Base-by-base conservation (phyloP, 1,140 invertebrate species). In the Bombus vancouverensis region DNA sequence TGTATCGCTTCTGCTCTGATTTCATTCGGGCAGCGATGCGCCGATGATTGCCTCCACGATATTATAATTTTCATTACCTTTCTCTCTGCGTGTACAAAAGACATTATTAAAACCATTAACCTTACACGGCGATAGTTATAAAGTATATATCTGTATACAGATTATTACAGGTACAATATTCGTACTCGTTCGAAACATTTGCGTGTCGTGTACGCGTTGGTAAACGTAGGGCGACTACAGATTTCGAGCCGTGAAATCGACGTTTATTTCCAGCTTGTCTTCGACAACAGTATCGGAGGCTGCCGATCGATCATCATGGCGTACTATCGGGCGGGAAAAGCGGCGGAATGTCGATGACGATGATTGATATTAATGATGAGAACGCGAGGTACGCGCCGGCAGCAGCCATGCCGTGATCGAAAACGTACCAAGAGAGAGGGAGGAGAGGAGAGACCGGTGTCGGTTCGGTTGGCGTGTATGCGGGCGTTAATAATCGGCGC, bases 281-380 rank as follows among this genome's bases (percentile, higher is more conserved):
- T 71, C 53, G 53, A 53, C 83, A 80, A 78, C 83, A 72, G 75
- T 79, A 73, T 73, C 83, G 53, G 4, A 34, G 32, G 25, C 32
- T 28, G 68, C 10, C 78, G 78, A 81, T 85, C 83, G 83, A 84
- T 84, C 76, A 83, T 78, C 74, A 65, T 2, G 65, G 62, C 42
- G 28, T 44, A 53, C 32, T 77, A 83, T 83, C 47, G 75, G 32
- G 75, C 42, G 83, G n/a, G 70, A 74, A 53, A 85, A 68, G 42
- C 70, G 65, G 83, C 70, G 71, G 85, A 88, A 89, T 79, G 84
- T 84, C 87, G 59, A 89, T 89, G 88, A 89, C 88, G 88, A 89
- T 89, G 88, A 89, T 89, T 87, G 88, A 89, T 89, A 88, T 89
- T 89, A 89, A 89, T 88, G 88, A 89, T 85, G 70, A 44, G 75